phyloP scores from a whole-genome alignment of 2,113 vertebrate species.

The Mustela nigripes region DNA sequence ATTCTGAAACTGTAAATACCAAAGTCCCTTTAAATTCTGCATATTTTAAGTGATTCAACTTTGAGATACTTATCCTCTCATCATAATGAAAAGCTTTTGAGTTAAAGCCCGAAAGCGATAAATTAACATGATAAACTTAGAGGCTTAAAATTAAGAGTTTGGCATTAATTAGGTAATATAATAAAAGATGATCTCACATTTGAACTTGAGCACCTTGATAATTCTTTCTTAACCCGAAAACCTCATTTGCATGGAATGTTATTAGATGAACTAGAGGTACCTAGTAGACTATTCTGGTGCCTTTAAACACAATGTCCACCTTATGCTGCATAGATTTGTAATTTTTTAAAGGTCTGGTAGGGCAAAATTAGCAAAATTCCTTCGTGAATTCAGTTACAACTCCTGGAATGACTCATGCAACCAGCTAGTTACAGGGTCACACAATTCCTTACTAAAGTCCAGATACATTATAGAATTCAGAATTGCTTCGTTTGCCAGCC shows the following conservation, averaged over 20 bases:
- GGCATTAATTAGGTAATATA: neutral
- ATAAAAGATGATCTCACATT: neutral
- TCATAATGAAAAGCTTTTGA: neutral
- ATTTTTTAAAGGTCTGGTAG: neutral
- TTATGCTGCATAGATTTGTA: neutral
- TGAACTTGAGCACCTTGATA: neutral
- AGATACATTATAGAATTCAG: neutral
- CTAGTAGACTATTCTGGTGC: neutral
- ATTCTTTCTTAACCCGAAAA: neutral
- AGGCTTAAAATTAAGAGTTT: slow-evolving; percentile 20
- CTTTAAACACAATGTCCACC: neutral
- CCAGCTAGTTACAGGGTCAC: neutral
- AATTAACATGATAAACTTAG: neutral
- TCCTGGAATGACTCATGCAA: neutral
- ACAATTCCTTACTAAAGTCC: neutral
- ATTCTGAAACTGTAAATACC: neutral
- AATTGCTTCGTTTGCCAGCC: neutral
- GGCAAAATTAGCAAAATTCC: neutral
- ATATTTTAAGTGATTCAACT: neutral
- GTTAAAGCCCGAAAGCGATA: neutral
- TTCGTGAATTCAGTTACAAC: neutral
- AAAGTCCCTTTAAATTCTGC: neutral
- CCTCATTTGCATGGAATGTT: neutral
- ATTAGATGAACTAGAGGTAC: neutral
- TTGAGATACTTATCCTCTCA: neutral